Evolutionary conservation across 2,888 invertebrate genomes (phyloP).

Genomic region (Drosophila histrio): DNA sequence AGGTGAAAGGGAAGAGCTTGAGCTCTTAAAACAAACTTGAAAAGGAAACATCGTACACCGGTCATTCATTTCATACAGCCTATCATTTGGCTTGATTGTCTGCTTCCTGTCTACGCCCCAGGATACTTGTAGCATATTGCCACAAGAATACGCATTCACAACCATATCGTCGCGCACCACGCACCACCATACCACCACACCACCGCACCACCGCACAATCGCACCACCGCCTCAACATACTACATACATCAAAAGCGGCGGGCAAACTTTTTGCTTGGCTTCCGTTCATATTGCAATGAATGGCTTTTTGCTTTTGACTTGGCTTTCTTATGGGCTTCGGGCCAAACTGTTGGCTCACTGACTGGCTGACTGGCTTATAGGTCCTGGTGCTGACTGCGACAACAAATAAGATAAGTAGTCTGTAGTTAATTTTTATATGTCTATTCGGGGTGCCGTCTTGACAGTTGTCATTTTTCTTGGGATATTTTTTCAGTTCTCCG

Average conservation of each 20-base stretch:
- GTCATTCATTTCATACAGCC: conserved; percentile 56
- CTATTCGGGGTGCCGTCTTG: conserved; percentile 64
- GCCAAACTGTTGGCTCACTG: not conserved
- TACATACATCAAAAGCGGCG: conserved; percentile 49
- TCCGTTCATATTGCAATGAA: conserved; percentile 53
- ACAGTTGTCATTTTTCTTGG: conserved; percentile 76
- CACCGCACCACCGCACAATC: not conserved
- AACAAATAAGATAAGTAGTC: conserved; percentile 80
- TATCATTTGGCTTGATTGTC: conserved; percentile 70
- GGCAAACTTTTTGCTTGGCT: conserved; percentile 50
- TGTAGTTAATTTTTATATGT: conserved; percentile 81
- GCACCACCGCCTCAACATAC: conserved; percentile 16
- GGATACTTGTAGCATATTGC: conserved; percentile 54
- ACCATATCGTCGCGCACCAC: conserved; percentile 34
- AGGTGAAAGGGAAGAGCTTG: not conserved
- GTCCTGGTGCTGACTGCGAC: conserved; percentile 46
- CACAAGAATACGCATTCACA: conserved; percentile 26
- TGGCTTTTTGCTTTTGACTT: conserved; percentile 4
- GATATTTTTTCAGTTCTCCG: conserved; percentile 4
- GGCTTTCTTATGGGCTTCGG: conserved; percentile 4
- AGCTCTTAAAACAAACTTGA: conserved; percentile 4
- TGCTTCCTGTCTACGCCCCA: conserved; percentile 59
- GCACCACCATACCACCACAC: conserved; percentile 17
- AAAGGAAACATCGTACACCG: conserved; percentile 17
- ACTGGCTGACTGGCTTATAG: conserved; percentile 16